Evolutionary conservation across 1,140 invertebrate genomes (phyloP), one percentile per base, ranked within the genome.

Genomic region (Brachionus rotundiformis): DNA sequence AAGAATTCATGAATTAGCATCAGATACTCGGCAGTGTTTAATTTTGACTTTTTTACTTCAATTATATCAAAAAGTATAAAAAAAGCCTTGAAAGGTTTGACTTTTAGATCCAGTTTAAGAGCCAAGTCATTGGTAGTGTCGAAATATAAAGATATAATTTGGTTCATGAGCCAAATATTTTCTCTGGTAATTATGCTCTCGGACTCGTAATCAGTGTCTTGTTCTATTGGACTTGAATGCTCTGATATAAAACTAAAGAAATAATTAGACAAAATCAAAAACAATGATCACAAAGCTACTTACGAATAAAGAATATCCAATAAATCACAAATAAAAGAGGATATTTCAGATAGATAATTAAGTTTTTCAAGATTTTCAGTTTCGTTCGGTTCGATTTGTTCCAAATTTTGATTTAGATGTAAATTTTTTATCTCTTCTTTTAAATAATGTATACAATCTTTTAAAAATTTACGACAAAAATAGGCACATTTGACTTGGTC

Each of bases 401-500:
- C 33, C 44, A 27, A 44, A 6, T 7, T 16, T 25, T 71, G 29
- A 16, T 33, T 36, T 36, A 16, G 11, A 71, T 11, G 5, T 16
- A 36, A 36, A 39, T 71, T 71, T 44, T 29, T 73, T 7, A 73
- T 8, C 27, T 73, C 36, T 23, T 73, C 68, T 44, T 44, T 73
- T 13, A 73, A 25, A 73, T 44, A 73, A 13, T 44, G 33, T 25
- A 73, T 13, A 23, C 5, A 25, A 11, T 73, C 68, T 54, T 41
- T 79, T 10, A 79, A 27, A 79, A 79, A 79, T 59, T 79, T 54
- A 36, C 76, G 44, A 16, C 47, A 59, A 79, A 79, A 79, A 13
- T 79, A 63, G n/a, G 47, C n/a, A 79, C 76, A 79, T 63, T 79
- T 63, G 23, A 11, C 33, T n/a, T 36, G 6, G 11, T 44, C 25